phyloP scores from a whole-genome alignment of 2,888 invertebrate species.

The Conistra vaccinii region DNA sequence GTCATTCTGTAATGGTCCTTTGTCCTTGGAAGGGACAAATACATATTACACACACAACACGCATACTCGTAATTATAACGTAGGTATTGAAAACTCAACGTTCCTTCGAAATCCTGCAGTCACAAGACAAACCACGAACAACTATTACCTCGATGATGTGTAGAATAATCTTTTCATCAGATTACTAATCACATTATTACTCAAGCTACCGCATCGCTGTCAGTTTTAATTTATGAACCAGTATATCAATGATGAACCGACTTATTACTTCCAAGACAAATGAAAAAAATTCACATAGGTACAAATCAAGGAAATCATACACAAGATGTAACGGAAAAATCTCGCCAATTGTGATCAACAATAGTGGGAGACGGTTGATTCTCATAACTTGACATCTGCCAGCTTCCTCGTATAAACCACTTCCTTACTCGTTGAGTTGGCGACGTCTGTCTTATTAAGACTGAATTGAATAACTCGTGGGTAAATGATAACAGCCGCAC shows the following conservation, averaged over 20 bases:
- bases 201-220: neutral
- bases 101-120: neutral
- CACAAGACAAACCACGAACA: neutral
- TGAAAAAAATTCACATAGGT: slow-evolving; percentile 51
- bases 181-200: neutral
- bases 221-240: neutral
- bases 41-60: no score
- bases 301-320: slow-evolving; percentile 53
- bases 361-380: slow-evolving; percentile 60
- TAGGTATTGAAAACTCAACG: no score
- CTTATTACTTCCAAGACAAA: slow-evolving; percentile 3
- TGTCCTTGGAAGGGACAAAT: no score
- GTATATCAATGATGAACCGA: no score
- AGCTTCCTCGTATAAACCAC: slow-evolving; percentile 52
- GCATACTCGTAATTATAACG: no score
- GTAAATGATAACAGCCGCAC: no score
- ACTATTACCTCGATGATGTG: neutral
- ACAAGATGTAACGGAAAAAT: slow-evolving; percentile 53
- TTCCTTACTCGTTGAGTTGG: slow-evolving; percentile 42
- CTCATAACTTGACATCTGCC: slow-evolving; percentile 47
- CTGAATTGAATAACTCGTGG: neutral
- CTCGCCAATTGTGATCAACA: slow-evolving; percentile 43
- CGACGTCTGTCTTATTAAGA: slow-evolving; percentile 18
- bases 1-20: no score
- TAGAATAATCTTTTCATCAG: neutral